Evolutionary conservation across 2,888 invertebrate genomes (phyloP).

Genomic region (Drosophila siamana): DNA sequence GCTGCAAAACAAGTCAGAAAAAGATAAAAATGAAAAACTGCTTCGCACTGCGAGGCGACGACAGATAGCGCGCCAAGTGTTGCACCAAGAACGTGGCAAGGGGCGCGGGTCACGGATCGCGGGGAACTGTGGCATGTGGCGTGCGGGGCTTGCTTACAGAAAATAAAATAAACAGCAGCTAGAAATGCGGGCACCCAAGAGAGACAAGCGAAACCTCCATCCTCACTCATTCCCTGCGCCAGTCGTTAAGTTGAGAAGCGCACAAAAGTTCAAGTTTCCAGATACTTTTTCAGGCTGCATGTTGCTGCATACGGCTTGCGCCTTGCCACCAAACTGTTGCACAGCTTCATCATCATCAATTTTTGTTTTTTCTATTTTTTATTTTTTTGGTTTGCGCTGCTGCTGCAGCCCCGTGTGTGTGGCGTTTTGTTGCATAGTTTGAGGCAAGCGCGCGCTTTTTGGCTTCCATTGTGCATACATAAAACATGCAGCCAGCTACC

Average conservation of each 20-base stretch:
- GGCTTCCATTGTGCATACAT: slow-evolving; percentile 70
- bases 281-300: slow-evolving; percentile 51
- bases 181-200: slow-evolving; percentile 35
- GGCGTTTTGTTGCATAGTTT: slow-evolving; percentile 43
- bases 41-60: slow-evolving; percentile 51
- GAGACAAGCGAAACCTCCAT: background rate
- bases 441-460: slow-evolving; percentile 51
- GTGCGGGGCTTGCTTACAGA: slow-evolving; percentile 43
- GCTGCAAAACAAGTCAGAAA: slow-evolving; percentile 34
- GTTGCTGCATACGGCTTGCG: slow-evolving; percentile 14
- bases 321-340: slow-evolving; percentile 26
- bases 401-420: slow-evolving; percentile 22
- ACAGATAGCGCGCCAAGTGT: slow-evolving; percentile 57
- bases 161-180: slow-evolving; percentile 73
- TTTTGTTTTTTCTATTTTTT: slow-evolving; percentile 20
- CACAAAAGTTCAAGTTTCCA: slow-evolving; percentile 75
- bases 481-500: slow-evolving; percentile 56
- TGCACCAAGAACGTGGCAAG: no score
- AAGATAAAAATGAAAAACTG: slow-evolving; percentile 48
- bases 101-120: no score
- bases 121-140: background rate
- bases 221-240: background rate
- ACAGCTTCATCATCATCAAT: slow-evolving; percentile 75
- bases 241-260: slow-evolving; percentile 68
- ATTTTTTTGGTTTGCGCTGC: background rate